phyloP scores from a whole-genome alignment of 2,797 vertebrate genomes.

The Sus cebifrons region DNA sequence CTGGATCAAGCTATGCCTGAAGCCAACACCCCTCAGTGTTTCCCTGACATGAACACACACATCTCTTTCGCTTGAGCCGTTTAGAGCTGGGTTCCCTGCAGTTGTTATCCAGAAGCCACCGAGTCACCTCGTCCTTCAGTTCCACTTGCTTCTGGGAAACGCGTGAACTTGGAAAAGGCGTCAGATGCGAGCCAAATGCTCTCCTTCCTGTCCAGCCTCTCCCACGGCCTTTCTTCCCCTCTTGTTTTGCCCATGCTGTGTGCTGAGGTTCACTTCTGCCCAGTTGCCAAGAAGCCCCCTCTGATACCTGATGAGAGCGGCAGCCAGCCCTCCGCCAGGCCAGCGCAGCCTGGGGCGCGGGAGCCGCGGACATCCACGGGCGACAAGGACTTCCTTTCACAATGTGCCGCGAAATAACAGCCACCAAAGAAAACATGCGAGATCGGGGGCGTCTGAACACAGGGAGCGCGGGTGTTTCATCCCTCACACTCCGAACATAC shows the following conservation, averaged over 20 bases:
- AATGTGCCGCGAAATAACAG: slow-evolving; percentile 83
- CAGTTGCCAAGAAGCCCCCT: slow-evolving; percentile 84
- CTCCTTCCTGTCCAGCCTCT: slow-evolving; percentile 75
- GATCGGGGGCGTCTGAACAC: slow-evolving; percentile 85
- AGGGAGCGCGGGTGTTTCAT: slow-evolving; percentile 85
- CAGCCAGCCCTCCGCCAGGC: slow-evolving; percentile 73
- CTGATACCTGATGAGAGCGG: slow-evolving; percentile 82
- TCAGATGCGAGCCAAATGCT: not conserved
- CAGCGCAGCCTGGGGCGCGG: slow-evolving; percentile 85
- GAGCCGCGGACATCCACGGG: slow-evolving; percentile 86
- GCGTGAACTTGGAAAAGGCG: not conserved
- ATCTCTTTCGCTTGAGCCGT: not conserved
- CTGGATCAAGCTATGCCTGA: not conserved
- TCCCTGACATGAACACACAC: not conserved
- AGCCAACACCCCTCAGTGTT: not conserved
- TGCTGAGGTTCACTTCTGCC: slow-evolving; percentile 73
- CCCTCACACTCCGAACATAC: slow-evolving; percentile 87
- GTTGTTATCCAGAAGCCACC: not conserved
- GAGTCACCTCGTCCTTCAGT: too few relatives aligned
- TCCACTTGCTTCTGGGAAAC: not conserved
- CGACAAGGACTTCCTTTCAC: slow-evolving; percentile 85
- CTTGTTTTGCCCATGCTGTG: slow-evolving; percentile 70
- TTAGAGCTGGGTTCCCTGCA: not conserved
- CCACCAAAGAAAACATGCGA: slow-evolving; percentile 83
- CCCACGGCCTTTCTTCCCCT: slow-evolving; percentile 68